Evolutionary conservation across 64 coral and sea anemone species (phyloP), one percentile per base, ranked within the genome.

Genomic region (Orbicella faveolata): DNA sequence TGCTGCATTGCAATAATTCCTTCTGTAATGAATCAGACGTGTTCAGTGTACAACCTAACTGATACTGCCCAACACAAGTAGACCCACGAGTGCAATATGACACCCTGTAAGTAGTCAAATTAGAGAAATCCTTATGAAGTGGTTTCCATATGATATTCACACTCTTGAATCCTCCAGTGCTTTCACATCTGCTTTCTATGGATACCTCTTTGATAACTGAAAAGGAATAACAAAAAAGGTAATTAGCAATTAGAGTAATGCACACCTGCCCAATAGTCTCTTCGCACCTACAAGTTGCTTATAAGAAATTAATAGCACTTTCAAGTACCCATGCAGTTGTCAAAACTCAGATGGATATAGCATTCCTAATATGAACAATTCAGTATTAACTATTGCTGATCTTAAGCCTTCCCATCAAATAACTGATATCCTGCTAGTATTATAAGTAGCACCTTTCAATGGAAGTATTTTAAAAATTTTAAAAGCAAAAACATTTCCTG

Each of bases 61-160:
- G 64, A 73, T 85, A 85, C 0, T 67, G 34, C 21, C 20, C 61
- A n/a, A 2, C 23, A n/a, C 16, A 21, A 7, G 64, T 6, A 67
- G 6, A 5, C 4, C 55, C 55, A 15, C 8, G 1, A 78, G 41
- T 44, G 23, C 16, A n/a, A 78, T 61, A 81, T 1, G 12, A 52
- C 15, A 85, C 65, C 34, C 39, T 72, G 82, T 85, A 72, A 18
- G 0, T 17, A 13, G 36, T 2, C 36, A 44, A 11, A 70, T 6
- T 12, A 13, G 35, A 39, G 0, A 36, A 72, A 37, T 66, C 51
- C 18, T 68, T 63, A 23, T 13, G 7, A 44, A 53, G 64, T 48
- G 82, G 64, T 23, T 26, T 0, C 82, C 82, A 85, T 19, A 85
- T 53, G n/a, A 85, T 85, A 39, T 85, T 53, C 1, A 73, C 82